Conservation (phyloP, 2,797 vertebrate species). For the Chromis chromis region DNA sequence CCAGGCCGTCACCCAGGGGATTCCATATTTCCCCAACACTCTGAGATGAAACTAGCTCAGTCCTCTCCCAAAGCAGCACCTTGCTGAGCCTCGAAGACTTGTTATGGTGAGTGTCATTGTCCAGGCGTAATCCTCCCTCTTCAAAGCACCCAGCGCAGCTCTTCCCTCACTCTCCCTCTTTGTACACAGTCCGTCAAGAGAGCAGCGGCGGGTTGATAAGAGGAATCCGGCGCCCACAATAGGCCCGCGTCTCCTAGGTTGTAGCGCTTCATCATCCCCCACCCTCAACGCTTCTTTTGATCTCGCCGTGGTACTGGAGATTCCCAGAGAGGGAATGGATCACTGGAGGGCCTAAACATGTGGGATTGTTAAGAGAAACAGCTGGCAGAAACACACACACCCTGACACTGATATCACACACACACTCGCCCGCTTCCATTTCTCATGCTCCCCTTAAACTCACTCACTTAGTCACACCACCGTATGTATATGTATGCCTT, state of each 20-base stretch:
- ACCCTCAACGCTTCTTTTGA: conserved; percentile 78
- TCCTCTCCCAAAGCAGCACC: conserved; percentile 88
- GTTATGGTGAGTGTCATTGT: conserved; percentile 92
- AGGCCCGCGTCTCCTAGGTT: conserved; percentile 87
- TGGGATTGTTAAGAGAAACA: conserved; percentile 85
- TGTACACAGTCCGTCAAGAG: conserved; percentile 90
- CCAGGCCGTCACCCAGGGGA: conserved; percentile 36
- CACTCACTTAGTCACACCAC: conserved; percentile 67
- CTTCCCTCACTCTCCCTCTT: conserved; percentile 86
- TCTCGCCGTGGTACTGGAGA: conserved; percentile 85
- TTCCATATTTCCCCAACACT: conserved; percentile 48
- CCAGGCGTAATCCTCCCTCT: conserved; percentile 88
- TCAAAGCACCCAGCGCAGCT: conserved; percentile 89
- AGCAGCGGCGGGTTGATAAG: conserved; percentile 91
- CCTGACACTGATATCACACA: conserved; percentile 83
- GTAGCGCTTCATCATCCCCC: conserved; percentile 85
- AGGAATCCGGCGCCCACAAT: conserved; percentile 87
- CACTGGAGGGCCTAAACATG: conserved; percentile 79
- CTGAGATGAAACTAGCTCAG: conserved; percentile 22
- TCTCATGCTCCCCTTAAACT: conserved; percentile 71
- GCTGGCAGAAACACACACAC: conserved; percentile 78
- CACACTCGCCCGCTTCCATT: conserved; percentile 71
- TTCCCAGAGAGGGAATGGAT: conserved; percentile 88
- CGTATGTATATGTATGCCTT: conserved; percentile 44
- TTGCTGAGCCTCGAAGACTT: conserved; percentile 89